Evolutionary conservation across 2,113 vertebrate species (phyloP).

Genomic region (Alectura lathami): DNA sequence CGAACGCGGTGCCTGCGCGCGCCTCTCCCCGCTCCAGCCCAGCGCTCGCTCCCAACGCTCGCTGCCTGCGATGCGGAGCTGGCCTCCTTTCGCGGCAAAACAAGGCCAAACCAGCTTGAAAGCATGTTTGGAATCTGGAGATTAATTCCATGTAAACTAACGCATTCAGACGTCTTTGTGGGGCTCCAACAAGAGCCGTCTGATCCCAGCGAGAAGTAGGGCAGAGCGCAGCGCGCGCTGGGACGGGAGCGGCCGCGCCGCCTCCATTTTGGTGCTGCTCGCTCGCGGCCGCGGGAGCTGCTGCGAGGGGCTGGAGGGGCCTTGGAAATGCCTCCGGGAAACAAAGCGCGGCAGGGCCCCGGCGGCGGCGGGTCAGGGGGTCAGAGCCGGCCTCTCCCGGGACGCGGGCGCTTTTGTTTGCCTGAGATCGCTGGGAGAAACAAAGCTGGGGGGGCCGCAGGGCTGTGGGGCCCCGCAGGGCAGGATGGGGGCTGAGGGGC

Average conservation of each 20-base stretch:
- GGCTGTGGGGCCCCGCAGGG: no score
- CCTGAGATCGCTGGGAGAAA: not conserved
- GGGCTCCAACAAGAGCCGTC: not conserved
- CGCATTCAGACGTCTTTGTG: conserved; percentile 17
- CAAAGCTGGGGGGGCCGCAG: not conserved
- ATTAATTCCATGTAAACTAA: conserved; percentile 56
- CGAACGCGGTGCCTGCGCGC: conserved; percentile 27
- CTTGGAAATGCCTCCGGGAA: no score
- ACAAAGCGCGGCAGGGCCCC: conserved; percentile 5
- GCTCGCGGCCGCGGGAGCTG: no score
- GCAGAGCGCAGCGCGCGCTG: not conserved
- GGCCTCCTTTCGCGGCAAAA: conserved; percentile 53
- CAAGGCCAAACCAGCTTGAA: conserved; percentile 55
- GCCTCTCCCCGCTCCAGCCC: not conserved
- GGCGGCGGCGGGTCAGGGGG: not conserved
- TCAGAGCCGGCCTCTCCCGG: not conserved
- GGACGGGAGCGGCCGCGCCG: not conserved
- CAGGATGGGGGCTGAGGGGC: no score
- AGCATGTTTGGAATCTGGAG: conserved; percentile 66
- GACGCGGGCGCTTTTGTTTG: conserved; percentile 1
- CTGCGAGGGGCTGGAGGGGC: no score
- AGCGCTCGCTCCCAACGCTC: not conserved
- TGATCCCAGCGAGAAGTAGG: conserved; percentile 17
- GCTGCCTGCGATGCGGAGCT: not conserved
- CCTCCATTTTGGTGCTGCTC: not conserved